Evolutionary conservation across 2,888 invertebrate genomes (phyloP).

Genomic region (Ophion slaviceki): DNA sequence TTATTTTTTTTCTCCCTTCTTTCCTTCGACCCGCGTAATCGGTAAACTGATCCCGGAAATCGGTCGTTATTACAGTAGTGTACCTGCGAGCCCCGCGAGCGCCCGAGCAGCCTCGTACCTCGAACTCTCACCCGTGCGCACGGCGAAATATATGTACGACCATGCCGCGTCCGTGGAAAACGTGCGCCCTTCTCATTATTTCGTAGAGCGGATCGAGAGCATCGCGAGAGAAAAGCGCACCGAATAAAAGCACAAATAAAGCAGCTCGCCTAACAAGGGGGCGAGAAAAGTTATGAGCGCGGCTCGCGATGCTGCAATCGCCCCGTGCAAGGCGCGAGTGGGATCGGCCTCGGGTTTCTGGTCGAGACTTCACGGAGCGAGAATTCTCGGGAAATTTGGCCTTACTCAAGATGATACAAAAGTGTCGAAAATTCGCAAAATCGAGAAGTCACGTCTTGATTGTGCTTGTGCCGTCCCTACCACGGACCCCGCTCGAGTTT

Average conservation of each 20-base stretch:
- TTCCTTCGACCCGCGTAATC: conserved; percentile 57
- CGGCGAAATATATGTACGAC: conserved; percentile 23
- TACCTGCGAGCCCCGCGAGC: conserved; percentile 5
- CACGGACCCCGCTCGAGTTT: too few relatives aligned
- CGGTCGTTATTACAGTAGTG: conserved; percentile 55
- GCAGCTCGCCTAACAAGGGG: conserved; percentile 52
- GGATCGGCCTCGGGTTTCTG: not conserved
- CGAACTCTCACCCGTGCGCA: conserved; percentile 57
- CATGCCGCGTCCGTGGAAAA: not conserved
- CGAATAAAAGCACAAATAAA: conserved; percentile 29
- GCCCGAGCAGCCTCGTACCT: not conserved
- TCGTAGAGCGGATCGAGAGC: conserved; percentile 47
- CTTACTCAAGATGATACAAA: too few relatives aligned
- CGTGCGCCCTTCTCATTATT: conserved; percentile 55
- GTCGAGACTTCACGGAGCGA: too few relatives aligned
- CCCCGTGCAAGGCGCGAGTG: conserved; percentile 6
- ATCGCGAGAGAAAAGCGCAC: conserved; percentile 41
- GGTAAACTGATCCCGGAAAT: conserved; percentile 65
- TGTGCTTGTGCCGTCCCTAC: too few relatives aligned
- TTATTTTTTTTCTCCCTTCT: conserved; percentile 38
- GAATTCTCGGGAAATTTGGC: too few relatives aligned
- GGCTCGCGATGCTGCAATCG: conserved; percentile 31
- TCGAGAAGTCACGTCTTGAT: too few relatives aligned
- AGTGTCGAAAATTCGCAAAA: too few relatives aligned
- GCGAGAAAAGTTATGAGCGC: conserved; percentile 53